Percentiles rank a stretch among this genome's conserved stretches.
These are phyloP conservation scores for Ptyas mucosa DNA, from an alignment of 2,113 vertebrate genomes.

Conservation along the genomic window DNA sequence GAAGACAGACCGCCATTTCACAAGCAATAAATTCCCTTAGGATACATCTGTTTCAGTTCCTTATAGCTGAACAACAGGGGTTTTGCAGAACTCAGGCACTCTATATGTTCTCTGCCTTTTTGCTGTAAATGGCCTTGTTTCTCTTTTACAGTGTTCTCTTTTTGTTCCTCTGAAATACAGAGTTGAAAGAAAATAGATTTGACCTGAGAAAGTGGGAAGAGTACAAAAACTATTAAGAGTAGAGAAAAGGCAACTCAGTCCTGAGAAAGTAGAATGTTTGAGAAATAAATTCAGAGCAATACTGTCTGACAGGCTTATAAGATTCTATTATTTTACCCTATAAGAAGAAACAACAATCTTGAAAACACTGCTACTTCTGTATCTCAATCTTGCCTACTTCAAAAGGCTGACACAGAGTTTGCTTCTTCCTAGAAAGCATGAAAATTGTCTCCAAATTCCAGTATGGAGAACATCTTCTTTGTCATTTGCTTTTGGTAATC, in stretches of 20 bases:
- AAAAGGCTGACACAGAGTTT: neutral
- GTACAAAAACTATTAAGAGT: neutral
- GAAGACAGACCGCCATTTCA: neutral
- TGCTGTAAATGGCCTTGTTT: neutral
- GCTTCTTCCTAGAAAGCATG: neutral
- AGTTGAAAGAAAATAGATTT: neutral
- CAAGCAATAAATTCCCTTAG: neutral
- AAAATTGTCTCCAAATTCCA: neutral
- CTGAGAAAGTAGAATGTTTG: neutral
- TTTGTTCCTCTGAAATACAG: neutral
- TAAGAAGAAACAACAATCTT: neutral
- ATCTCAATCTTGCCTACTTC: neutral
- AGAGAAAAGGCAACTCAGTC: neutral
- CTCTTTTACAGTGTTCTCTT: neutral
- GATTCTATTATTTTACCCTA: neutral
- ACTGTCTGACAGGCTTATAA: neutral
- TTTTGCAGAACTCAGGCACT: neutral
- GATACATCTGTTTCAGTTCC: neutral
- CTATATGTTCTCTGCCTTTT: neutral
- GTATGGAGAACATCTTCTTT: no score
- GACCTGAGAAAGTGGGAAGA: neutral
- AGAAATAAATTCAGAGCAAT: neutral
- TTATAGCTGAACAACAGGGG: neutral
- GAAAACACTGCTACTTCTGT: neutral
- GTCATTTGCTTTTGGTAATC: no score